Evolutionary conservation across 35 echinoderm and acorn worm genomes (phyloP).

Genomic region (Acanthaster planci): DNA sequence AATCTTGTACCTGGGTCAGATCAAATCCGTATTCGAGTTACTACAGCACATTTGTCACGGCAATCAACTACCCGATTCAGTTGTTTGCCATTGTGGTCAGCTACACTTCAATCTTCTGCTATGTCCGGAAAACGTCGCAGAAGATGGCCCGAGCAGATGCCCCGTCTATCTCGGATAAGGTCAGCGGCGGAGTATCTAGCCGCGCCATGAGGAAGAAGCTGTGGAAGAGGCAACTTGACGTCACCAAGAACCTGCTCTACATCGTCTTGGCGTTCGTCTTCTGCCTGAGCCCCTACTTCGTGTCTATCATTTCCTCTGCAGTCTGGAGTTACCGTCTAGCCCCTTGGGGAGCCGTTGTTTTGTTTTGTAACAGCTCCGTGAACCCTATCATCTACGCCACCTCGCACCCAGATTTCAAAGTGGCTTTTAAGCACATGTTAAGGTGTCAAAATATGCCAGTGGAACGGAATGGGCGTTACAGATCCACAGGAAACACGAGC

Average conservation of each 20-base stretch:
- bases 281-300: constrained; percentile 45
- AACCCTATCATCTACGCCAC: constrained; percentile 67
- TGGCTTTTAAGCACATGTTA: constrained; percentile 40
- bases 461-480: too few species aligned
- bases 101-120: constrained; percentile 22
- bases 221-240: constrained; percentile 34
- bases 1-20: constrained; percentile 29
- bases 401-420: constrained; percentile 61
- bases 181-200: too few species aligned
- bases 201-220: background rate
- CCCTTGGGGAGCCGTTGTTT: constrained; percentile 25
- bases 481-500: too few species aligned
- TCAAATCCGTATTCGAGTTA: constrained; percentile 12
- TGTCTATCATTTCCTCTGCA: background rate
- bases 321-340: background rate
- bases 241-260: constrained; percentile 66
- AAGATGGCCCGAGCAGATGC: too few species aligned
- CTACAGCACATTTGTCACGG: constrained; percentile 18
- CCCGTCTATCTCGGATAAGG: too few species aligned
- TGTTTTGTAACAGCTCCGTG: constrained; percentile 38
- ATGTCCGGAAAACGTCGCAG: background rate
- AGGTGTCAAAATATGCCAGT: too few species aligned
- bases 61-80: constrained; percentile 24
- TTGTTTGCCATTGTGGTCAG: constrained; percentile 27
- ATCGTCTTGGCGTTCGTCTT: constrained; percentile 48